Percentiles rank a stretch among this genome's conserved stretches.
Conservation (phyloP, 2,113 vertebrate species). For the Poecile atricapillus region DNA sequence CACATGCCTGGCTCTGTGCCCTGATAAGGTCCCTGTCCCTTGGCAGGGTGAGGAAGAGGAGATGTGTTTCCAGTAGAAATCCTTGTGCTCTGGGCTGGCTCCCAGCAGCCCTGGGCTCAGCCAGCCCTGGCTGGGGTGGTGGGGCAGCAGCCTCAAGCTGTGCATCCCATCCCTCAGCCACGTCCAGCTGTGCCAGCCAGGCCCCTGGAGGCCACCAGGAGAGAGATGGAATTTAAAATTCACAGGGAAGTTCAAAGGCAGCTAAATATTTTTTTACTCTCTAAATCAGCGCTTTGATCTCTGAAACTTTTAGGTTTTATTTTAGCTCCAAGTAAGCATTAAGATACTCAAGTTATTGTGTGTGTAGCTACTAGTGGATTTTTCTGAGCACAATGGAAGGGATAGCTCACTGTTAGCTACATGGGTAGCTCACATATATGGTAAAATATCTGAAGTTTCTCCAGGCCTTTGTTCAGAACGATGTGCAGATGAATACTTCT, state of each 20-base stretch:
- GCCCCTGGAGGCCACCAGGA: neutral
- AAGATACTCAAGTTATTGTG: neutral
- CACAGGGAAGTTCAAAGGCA: neutral
- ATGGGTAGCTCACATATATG: neutral
- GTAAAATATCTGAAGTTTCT: neutral
- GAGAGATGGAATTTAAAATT: neutral
- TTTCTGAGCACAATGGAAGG: neutral
- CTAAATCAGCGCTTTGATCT: neutral
- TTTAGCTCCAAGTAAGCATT: neutral
- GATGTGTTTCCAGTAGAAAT: neutral
- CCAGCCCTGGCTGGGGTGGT: neutral
- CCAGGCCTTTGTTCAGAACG: neutral
- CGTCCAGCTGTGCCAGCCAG: neutral
- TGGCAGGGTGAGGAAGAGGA: neutral
- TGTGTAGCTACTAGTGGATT: neutral
- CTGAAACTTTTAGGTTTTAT: neutral
- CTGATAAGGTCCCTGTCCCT: neutral
- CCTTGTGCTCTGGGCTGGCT: neutral
- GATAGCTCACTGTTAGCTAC: neutral
- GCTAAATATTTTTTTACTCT: neutral
- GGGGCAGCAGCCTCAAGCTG: neutral
- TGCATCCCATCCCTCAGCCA: neutral
- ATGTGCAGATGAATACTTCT: neutral
- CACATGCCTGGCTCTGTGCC: neutral
- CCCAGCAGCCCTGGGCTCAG: accelerated